Percentiles rank a stretch among this genome's conserved stretches.
These are phyloP conservation scores for Cotesia congregata DNA, from an alignment of 2,888 invertebrate species.

Conservation along the genomic window DNA sequence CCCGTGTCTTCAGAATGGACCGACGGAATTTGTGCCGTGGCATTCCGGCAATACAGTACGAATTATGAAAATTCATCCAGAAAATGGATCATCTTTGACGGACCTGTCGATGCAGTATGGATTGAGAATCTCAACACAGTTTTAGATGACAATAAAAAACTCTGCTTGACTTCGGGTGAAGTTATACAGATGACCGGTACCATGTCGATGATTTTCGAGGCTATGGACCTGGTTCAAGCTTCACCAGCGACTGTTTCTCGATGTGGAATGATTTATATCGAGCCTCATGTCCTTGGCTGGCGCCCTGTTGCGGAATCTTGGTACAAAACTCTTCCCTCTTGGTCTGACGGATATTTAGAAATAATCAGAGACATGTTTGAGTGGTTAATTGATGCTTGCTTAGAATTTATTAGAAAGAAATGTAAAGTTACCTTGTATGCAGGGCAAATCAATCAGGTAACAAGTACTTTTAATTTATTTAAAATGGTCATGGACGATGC, in stretches of 20 bases:
- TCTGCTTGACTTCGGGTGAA: conserved; percentile 90
- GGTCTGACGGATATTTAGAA: conserved; percentile 76
- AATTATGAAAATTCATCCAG: conserved; percentile 79
- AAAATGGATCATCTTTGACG: conserved; percentile 95
- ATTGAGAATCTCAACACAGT: conserved; percentile 93
- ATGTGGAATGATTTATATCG: conserved; percentile 93
- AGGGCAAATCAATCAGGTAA: conserved; percentile 81
- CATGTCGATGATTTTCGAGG: conserved; percentile 92
- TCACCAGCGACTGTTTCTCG: conserved; percentile 91
- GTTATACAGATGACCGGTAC: conserved; percentile 85
- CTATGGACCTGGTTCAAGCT: conserved; percentile 86
- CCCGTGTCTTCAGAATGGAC: conserved; percentile 93
- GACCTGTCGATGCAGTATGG: conserved; percentile 92
- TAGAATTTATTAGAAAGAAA: conserved; percentile 80
- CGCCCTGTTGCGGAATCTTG: conserved; percentile 85
- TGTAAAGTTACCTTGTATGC: conserved; percentile 78
- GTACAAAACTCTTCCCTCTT: conserved; percentile 78
- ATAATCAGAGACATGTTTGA: conserved; percentile 77
- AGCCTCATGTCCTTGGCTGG: conserved; percentile 88
- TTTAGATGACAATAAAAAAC: conserved; percentile 88
- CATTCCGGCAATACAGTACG: conserved; percentile 83
- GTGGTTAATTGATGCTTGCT: conserved; percentile 85
- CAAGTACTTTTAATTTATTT: conserved; percentile 81
- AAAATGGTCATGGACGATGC: conserved; percentile 85
- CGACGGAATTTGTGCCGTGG: conserved; percentile 87